Conservation (phyloP, 2,797 vertebrate genomes). For the Potorous gilbertii region DNA sequence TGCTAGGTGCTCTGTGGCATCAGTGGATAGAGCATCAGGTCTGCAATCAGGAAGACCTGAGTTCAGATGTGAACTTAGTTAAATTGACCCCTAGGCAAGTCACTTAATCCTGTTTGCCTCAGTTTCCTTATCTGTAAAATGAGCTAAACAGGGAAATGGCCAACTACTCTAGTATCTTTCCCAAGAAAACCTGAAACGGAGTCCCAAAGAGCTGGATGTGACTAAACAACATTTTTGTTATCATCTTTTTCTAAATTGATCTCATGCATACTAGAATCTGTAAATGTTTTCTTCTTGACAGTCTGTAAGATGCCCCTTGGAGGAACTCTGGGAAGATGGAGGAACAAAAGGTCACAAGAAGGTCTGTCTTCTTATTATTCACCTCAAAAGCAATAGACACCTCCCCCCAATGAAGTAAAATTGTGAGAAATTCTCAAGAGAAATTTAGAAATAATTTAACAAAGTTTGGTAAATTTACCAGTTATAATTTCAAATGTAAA, state of each 20-base stretch:
- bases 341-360: neutral
- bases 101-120: neutral
- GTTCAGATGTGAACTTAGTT: neutral
- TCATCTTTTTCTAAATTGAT: neutral
- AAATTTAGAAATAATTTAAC: neutral
- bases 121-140: neutral
- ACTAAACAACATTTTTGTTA: neutral
- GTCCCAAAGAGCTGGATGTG: too few species aligned
- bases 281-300: neutral
- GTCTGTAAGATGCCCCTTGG: neutral
- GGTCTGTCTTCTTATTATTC: too few species aligned
- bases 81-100: neutral
- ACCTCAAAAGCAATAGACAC: neutral
- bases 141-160: neutral
- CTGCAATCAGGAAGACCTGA: neutral
- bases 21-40: neutral
- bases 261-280: neutral
- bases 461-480: neutral
- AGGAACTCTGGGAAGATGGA: neutral
- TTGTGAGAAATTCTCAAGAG: neutral
- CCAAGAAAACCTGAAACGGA: too few species aligned
- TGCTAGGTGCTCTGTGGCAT: neutral
- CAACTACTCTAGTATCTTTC: neutral
- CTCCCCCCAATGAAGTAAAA: too few species aligned
- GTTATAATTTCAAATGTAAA: too few species aligned